Percentiles rank a stretch among this genome's conserved stretches.
Evolutionary conservation across 2,888 invertebrate species (phyloP).

Genomic region (Mythimna impura): DNA sequence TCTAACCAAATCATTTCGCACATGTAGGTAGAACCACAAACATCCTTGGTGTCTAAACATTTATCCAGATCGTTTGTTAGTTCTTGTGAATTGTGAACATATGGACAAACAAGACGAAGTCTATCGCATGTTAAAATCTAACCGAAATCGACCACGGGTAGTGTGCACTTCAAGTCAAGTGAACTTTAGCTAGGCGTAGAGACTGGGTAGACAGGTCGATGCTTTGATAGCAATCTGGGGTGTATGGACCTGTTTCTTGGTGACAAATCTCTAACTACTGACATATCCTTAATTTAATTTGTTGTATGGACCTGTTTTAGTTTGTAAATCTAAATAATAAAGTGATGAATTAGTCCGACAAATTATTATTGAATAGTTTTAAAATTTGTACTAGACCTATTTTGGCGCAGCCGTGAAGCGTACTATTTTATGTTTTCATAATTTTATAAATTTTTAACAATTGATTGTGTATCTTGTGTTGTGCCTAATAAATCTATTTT

Average conservation of each 20-base stretch:
- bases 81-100: constrained; percentile 34
- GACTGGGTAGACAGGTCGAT: background rate
- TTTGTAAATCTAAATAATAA: background rate
- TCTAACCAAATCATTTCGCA: background rate
- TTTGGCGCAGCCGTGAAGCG: too few relatives aligned
- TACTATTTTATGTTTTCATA: too few relatives aligned
- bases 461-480: too few relatives aligned
- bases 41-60: constrained; percentile 4
- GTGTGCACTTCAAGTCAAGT: constrained; percentile 43
- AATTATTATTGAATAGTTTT: too few relatives aligned
- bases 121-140: constrained; percentile 40
- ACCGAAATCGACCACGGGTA: constrained; percentile 27
- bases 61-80: constrained; percentile 2
- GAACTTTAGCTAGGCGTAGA: constrained; percentile 13
- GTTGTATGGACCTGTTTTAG: too few relatives aligned
- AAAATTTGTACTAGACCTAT: too few relatives aligned
- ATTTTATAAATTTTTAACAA: too few relatives aligned
- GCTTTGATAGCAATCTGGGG: background rate
- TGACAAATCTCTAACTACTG: background rate
- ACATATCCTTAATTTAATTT: background rate
- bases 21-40: background rate
- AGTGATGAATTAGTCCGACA: background rate
- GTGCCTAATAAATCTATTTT: too few relatives aligned
- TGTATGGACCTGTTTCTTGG: background rate
- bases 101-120: constrained; percentile 20